These are phyloP conservation scores for Sebastes taczanowskii DNA, from an alignment of 2,797 vertebrate genomes.

Conservation along the genomic window DNA sequence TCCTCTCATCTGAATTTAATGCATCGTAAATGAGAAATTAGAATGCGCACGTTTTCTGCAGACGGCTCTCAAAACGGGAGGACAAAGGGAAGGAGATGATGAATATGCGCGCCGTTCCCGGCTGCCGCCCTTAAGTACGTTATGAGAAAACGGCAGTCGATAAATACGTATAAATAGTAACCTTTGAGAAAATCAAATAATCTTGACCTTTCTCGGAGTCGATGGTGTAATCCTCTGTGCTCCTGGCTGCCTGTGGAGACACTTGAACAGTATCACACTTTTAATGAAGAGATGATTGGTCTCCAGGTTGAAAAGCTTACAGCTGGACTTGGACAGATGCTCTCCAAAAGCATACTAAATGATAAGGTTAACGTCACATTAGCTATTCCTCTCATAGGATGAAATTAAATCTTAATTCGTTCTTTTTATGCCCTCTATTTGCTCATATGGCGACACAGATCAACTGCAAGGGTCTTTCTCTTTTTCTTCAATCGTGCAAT, in stretches of 20 bases:
- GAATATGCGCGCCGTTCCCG: constrained; percentile 6
- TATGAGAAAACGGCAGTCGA: constrained; percentile 63
- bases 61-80: constrained; percentile 29
- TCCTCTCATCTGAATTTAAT: constrained; percentile 50
- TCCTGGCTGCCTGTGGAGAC: constrained; percentile 52
- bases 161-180: constrained; percentile 76
- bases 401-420: constrained; percentile 13
- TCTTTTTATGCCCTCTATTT: not conserved
- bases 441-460: not conserved
- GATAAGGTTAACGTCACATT: constrained; percentile 71
- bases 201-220: constrained; percentile 74
- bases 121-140: constrained; percentile 2
- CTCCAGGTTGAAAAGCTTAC: constrained; percentile 63
- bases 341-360: constrained; percentile 69
- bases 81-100: constrained; percentile 44
- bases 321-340: constrained; percentile 65
- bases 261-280: constrained; percentile 58
- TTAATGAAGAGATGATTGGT: constrained; percentile 75
- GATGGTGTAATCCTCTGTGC: constrained; percentile 65
- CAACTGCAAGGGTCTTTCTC: not conserved
- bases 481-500: not conserved
- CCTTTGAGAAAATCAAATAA: constrained; percentile 79
- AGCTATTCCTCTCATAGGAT: constrained; percentile 30
- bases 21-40: constrained; percentile 60
- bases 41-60: constrained; percentile 15